Conservation (phyloP, 2,797 vertebrate genomes). For the Cyprinella venusta region DNA sequence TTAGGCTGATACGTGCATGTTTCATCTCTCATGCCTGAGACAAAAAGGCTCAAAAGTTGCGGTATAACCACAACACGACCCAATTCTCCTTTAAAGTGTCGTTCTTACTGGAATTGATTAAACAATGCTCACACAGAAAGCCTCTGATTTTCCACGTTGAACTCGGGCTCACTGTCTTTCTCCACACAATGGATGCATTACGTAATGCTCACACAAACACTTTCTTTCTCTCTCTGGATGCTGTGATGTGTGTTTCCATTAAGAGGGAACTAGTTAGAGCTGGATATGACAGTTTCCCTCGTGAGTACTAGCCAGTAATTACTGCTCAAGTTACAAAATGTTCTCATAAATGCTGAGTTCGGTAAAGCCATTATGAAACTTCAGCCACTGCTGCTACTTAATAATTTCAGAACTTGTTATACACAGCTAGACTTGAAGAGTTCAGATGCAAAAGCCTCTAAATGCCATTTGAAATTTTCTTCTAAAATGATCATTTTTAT, state of each 20-base stretch:
- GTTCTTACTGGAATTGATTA: not conserved
- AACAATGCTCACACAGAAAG: not conserved
- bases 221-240: constrained; percentile 31
- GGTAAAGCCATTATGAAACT: not conserved
- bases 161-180: not conserved
- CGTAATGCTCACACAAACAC: constrained; percentile 22
- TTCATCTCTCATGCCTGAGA: not conserved
- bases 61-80: not conserved
- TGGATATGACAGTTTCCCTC: constrained; percentile 10
- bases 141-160: constrained; percentile 22
- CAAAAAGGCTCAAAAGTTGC: not conserved
- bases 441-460: too few species aligned
- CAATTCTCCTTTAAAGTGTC: not conserved
- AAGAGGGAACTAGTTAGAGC: constrained; percentile 15
- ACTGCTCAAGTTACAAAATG: not conserved
- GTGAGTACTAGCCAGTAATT: not conserved
- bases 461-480: too few species aligned
- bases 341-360: not conserved
- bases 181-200: constrained; percentile 24
- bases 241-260: constrained; percentile 30
- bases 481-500: too few species aligned
- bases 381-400: not conserved
- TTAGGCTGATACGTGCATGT: not conserved
- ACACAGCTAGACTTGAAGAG: too few species aligned
- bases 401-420: not conserved